These are phyloP conservation scores for Microplitis manilae DNA, from an alignment of 2,888 invertebrate species.

Conservation along the genomic window DNA sequence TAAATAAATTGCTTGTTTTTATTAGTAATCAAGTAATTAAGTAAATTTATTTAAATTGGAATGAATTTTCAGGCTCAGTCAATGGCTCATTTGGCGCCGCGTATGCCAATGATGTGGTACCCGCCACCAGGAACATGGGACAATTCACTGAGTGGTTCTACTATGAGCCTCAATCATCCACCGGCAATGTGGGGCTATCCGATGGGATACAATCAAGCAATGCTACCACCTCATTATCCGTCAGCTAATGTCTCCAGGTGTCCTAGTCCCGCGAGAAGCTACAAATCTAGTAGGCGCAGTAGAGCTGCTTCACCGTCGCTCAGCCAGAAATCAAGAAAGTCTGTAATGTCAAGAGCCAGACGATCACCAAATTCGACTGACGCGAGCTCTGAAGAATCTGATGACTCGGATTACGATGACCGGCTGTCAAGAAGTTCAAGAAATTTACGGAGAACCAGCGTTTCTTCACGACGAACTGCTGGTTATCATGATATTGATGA, in stretches of 20 bases:
- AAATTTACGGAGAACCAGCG: constrained; percentile 64
- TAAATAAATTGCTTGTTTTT: background rate
- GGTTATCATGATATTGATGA: constrained; percentile 60
- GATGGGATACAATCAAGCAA: constrained; percentile 62
- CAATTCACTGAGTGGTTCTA: constrained; percentile 62
- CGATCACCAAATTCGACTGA: constrained; percentile 65
- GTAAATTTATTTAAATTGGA: constrained; percentile 8
- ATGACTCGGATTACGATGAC: constrained; percentile 77
- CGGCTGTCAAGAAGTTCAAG: constrained; percentile 66
- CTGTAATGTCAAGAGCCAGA: constrained; percentile 75
- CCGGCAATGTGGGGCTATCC: constrained; percentile 64
- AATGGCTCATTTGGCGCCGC: constrained; percentile 76
- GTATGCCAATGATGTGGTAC: constrained; percentile 72
- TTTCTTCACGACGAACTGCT: constrained; percentile 55
- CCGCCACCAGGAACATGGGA: constrained; percentile 63
- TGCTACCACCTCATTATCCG: constrained; percentile 72
- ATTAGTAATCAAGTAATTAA: background rate
- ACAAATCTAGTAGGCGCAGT: constrained; percentile 64
- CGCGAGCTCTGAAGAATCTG: constrained; percentile 71
- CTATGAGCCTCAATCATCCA: constrained; percentile 66
- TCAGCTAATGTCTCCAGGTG: constrained; percentile 75
- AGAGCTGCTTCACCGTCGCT: constrained; percentile 79
- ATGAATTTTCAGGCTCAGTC: constrained; percentile 77
- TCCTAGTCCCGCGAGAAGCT: constrained; percentile 66
- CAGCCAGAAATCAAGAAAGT: constrained; percentile 81